Evolutionary conservation across 2,888 invertebrate genomes (phyloP).

Genomic region (Leucania comma): DNA sequence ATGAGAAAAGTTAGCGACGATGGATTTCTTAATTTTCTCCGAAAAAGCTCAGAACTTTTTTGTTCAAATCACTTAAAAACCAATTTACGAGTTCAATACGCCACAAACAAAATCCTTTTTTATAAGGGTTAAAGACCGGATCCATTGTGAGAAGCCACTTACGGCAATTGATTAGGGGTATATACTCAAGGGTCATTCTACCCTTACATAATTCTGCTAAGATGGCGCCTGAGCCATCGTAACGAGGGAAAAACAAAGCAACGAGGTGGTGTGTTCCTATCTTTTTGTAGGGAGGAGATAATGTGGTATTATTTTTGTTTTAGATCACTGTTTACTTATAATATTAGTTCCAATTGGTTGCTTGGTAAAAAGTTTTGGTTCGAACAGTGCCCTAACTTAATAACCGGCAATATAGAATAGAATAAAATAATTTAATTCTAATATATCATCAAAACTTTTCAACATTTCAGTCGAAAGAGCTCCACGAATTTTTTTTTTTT

Average conservation of each 20-base stretch:
- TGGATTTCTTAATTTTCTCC: neutral
- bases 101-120: constrained; percentile 3
- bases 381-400: too few relatives aligned
- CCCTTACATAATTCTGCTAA: constrained; percentile 28
- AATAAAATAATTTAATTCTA: too few relatives aligned
- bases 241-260: constrained; percentile 38
- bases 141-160: constrained; percentile 5
- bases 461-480: too few relatives aligned
- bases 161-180: constrained; percentile 34
- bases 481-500: too few relatives aligned
- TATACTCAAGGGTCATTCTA: constrained; percentile 18
- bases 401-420: too few relatives aligned
- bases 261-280: neutral
- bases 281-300: neutral
- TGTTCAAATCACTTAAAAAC: neutral
- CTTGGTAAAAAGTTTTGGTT: too few relatives aligned
- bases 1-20: neutral
- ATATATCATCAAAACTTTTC: too few relatives aligned
- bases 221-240: constrained; percentile 5
- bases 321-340: too few relatives aligned
- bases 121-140: constrained; percentile 17
- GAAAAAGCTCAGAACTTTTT: neutral
- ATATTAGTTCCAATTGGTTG: too few relatives aligned
- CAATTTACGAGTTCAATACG: constrained; percentile 5
- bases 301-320: neutral